phyloP scores from a whole-genome alignment of 2,888 invertebrate genomes.

The Marronus borbonicus region DNA sequence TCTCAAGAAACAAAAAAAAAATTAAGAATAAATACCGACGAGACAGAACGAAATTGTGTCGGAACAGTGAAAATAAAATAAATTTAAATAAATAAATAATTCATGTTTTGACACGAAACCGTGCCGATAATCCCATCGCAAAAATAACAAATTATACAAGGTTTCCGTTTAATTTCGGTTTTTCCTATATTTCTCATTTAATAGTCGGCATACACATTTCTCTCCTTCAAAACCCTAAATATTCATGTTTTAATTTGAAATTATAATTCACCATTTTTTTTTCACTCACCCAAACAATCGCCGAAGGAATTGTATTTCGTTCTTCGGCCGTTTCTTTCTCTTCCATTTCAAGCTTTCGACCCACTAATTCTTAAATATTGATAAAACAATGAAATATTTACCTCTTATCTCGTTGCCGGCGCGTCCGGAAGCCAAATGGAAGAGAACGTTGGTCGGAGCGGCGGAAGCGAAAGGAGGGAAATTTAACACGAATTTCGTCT shows the following conservation, averaged over 20 bases:
- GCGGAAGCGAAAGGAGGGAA: conserved; percentile 5
- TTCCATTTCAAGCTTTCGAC: conserved; percentile 25
- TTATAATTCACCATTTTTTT: conserved; percentile 43
- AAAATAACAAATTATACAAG: conserved; percentile 44
- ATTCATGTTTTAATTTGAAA: conserved; percentile 51
- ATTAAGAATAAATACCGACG: conserved; percentile 31
- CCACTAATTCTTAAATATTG: conserved; percentile 48
- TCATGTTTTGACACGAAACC: conserved; percentile 41
- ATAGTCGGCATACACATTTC: conserved; percentile 43
- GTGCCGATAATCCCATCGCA: conserved; percentile 35
- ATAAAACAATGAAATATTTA: conserved; percentile 47
- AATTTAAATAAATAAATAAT: conserved; percentile 48
- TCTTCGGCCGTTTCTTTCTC: conserved; percentile 1
- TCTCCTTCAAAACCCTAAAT: conserved; percentile 42
- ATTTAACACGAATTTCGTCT: conserved; percentile 23
- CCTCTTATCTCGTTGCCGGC: conserved; percentile 45
- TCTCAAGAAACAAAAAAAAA: conserved; percentile 20
- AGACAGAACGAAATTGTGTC: conserved; percentile 27
- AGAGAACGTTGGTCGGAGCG: conserved; percentile 7
- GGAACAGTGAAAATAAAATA: conserved; percentile 38
- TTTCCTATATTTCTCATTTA: conserved; percentile 42
- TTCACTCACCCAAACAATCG: conserved; percentile 23
- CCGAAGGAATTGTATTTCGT: conserved; percentile 23
- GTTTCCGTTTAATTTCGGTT: conserved; percentile 42
- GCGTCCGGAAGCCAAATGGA: conserved; percentile 40